These are phyloP conservation scores for Pachypanchax playfairii DNA, from an alignment of 2,113 vertebrate species.

Conservation along the genomic window DNA sequence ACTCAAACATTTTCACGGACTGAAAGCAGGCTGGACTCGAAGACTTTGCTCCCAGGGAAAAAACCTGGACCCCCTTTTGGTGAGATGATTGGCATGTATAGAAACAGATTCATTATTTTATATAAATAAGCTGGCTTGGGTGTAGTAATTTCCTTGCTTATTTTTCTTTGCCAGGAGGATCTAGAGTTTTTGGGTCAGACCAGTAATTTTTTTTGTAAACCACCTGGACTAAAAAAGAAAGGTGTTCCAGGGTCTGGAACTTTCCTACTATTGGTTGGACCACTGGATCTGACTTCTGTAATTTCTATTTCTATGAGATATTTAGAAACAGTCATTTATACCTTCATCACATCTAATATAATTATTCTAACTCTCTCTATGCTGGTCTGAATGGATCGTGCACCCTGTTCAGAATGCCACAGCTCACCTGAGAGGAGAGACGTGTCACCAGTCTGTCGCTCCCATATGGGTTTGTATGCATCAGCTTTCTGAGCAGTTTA, in stretches of 20 bases:
- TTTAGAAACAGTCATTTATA: too few relatives aligned
- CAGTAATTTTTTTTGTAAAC: conserved; percentile 56
- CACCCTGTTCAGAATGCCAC: too few relatives aligned
- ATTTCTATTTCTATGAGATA: too few relatives aligned
- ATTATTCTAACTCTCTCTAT: too few relatives aligned
- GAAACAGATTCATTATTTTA: conserved; percentile 80
- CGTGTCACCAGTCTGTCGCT: too few relatives aligned
- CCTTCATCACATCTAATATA: too few relatives aligned
- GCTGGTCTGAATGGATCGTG: too few relatives aligned
- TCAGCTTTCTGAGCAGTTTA: too few relatives aligned
- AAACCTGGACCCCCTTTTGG: conserved; percentile 39
- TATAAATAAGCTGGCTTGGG: conserved; percentile 76
- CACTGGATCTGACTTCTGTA: too few relatives aligned
- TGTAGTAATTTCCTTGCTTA: conserved; percentile 77
- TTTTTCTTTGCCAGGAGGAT: conserved; percentile 75
- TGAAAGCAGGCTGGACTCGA: conserved; percentile 45
- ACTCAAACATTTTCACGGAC: conserved; percentile 66
- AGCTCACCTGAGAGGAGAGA: too few relatives aligned
- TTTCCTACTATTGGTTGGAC: conserved; percentile 4
- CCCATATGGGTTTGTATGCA: too few relatives aligned
- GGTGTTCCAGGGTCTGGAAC: conserved; percentile 33
- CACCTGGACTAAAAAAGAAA: conserved; percentile 48
- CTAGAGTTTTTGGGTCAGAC: conserved; percentile 49
- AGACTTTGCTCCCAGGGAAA: conserved; percentile 24
- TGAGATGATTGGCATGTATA: conserved; percentile 77